Percentiles rank a stretch among this genome's conserved stretches.
phyloP scores from a whole-genome alignment of 2,113 vertebrate genomes.

The Phalacrocorax aristotelis region DNA sequence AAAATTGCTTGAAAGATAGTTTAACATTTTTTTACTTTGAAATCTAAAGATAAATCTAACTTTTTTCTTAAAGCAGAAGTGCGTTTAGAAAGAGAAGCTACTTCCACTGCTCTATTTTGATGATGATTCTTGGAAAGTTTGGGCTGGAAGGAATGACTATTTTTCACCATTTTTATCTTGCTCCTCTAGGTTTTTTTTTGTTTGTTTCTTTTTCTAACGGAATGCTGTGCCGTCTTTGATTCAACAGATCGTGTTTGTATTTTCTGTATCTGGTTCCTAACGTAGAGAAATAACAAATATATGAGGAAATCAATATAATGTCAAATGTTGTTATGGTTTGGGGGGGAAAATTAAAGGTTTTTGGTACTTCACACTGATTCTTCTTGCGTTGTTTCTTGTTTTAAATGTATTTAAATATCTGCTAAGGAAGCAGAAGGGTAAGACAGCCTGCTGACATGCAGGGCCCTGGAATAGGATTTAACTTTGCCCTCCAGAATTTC shows the following conservation, averaged over 20 bases:
- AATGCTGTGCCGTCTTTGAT: slow-evolving; percentile 64
- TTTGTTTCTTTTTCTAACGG: slow-evolving; percentile 64
- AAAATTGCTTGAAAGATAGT: slow-evolving; percentile 73
- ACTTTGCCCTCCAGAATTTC: not conserved
- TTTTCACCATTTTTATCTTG: slow-evolving; percentile 59
- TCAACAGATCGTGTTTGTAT: slow-evolving; percentile 72
- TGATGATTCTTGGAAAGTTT: slow-evolving; percentile 62
- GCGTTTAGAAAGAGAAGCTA: slow-evolving; percentile 60
- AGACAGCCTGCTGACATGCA: not conserved
- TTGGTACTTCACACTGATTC: slow-evolving; percentile 57
- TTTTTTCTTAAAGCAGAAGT: slow-evolving; percentile 61
- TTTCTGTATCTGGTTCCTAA: slow-evolving; percentile 74
- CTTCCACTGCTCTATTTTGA: slow-evolving; percentile 67
- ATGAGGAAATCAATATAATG: slow-evolving; percentile 75
- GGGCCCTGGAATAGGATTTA: not conserved
- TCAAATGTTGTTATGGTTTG: slow-evolving; percentile 67
- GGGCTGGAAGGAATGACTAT: slow-evolving; percentile 48
- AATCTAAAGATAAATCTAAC: slow-evolving; percentile 68
- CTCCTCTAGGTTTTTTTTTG: slow-evolving; percentile 32
- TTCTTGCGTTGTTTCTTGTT: not conserved
- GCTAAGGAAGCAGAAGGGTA: not conserved
- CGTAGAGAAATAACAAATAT: slow-evolving; percentile 76
- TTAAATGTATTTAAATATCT: not conserved
- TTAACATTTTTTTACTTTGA: slow-evolving; percentile 77
- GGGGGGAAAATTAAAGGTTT: slow-evolving; percentile 66